These are phyloP conservation scores for Ennomos erosarius DNA, from an alignment of 2,888 invertebrate genomes.

Conservation along the genomic window DNA sequence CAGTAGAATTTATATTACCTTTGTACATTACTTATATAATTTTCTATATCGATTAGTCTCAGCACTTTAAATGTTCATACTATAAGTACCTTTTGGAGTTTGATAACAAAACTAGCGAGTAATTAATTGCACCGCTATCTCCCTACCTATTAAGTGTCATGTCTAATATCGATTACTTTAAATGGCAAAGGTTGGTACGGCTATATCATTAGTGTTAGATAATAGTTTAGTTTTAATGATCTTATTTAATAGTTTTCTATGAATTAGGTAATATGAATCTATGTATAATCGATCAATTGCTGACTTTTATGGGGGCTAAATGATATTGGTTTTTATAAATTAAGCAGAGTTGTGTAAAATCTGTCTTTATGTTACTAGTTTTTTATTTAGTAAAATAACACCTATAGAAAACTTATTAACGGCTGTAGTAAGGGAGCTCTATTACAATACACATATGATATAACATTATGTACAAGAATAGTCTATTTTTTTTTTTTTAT, in stretches of 20 bases:
- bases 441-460: no score
- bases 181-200: conserved; percentile 22
- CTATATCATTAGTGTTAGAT: conserved; percentile 23
- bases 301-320: conserved; percentile 11
- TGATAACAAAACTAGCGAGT: conserved; percentile 1
- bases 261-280: conserved; percentile 16
- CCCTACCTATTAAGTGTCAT: conserved; percentile 9
- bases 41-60: no score
- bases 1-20: no score
- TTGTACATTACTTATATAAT: no score
- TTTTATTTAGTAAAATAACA: no score
- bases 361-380: no score
- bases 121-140: conserved; percentile 5
- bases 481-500: no score
- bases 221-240: conserved; percentile 16
- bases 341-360: not conserved
- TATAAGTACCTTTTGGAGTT: no score
- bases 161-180: conserved; percentile 21
- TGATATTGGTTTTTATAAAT: conserved; percentile 7
- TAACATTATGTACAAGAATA: no score
- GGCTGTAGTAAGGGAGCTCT: no score
- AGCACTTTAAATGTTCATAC: no score
- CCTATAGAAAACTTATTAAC: no score
- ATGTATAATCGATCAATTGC: conserved; percentile 19
- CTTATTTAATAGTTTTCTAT: conserved; percentile 24